Conservation (phyloP, 2,113 vertebrate species). For the Cavia porcellus region DNA sequence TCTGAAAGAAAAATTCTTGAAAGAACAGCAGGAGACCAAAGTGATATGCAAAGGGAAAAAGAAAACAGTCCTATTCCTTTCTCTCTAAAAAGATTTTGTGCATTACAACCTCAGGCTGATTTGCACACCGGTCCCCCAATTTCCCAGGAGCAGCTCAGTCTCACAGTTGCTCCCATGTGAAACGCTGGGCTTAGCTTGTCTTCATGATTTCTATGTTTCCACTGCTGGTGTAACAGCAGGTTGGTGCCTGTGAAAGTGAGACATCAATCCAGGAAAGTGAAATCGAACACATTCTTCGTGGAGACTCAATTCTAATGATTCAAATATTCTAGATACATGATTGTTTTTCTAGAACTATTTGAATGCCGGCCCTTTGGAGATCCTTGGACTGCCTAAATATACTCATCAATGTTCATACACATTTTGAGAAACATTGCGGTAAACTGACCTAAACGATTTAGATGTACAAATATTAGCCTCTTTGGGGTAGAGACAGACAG, state of each 20-base stretch:
- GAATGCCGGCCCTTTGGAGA: neutral
- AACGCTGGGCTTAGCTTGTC: neutral
- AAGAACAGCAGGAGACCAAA: neutral
- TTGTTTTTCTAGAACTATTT: neutral
- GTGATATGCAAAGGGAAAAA: neutral
- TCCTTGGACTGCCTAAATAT: neutral
- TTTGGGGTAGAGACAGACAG: neutral
- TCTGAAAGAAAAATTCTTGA: neutral
- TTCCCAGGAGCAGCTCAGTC: rapidly evolving
- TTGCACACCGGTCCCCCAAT: neutral
- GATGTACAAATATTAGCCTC: neutral
- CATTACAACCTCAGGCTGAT: neutral
- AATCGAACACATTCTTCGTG: neutral
- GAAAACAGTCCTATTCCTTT: neutral
- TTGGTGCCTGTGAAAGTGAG: neutral
- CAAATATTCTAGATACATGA: neutral
- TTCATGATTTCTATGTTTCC: neutral
- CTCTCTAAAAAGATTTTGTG: neutral
- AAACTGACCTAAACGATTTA: neutral
- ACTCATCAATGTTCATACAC: neutral
- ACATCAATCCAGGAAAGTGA: neutral
- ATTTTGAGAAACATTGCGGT: neutral
- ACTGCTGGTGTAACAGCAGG: neutral
- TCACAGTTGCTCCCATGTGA: neutral
- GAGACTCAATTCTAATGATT: neutral